Conservation (phyloP, 2,113 vertebrate species). For the Eulemur macaco region DNA sequence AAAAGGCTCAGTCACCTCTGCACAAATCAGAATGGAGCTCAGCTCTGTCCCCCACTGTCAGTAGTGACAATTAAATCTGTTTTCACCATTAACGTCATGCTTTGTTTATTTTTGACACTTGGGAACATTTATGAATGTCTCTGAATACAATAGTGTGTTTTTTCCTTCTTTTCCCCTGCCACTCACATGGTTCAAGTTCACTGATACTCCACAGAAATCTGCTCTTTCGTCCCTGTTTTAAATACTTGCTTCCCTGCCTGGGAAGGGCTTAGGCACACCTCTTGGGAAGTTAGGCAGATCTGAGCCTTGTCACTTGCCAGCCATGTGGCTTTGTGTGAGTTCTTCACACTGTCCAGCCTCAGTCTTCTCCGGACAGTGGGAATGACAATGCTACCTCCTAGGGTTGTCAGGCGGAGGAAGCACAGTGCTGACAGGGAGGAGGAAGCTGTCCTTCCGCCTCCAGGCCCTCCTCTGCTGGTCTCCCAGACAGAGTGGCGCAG, state of each 20-base stretch:
- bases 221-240: not conserved
- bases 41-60: not conserved
- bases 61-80: not conserved
- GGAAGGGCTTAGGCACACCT: not conserved
- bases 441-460: not conserved
- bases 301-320: not conserved
- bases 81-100: not conserved
- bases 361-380: not conserved
- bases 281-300: not conserved
- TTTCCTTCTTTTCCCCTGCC: not conserved
- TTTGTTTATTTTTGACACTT: not conserved
- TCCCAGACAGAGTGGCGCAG: not conserved
- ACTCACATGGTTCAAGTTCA: not conserved
- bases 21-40: not conserved
- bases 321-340: not conserved
- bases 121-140: not conserved
- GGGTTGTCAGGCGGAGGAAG: not conserved
- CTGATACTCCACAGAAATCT: not conserved
- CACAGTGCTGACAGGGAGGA: not conserved
- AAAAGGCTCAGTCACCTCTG: not conserved
- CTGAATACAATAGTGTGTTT: not conserved
- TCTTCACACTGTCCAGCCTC: not conserved
- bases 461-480: not conserved
- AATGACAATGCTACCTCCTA: not conserved
- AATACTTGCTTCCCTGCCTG: not conserved